A percentile compares a stretch with the other conserved stretches of the same genome.
Conservation (phyloP, 1,140 invertebrate species). For the Macrobrachium rosenbergii region DNA sequence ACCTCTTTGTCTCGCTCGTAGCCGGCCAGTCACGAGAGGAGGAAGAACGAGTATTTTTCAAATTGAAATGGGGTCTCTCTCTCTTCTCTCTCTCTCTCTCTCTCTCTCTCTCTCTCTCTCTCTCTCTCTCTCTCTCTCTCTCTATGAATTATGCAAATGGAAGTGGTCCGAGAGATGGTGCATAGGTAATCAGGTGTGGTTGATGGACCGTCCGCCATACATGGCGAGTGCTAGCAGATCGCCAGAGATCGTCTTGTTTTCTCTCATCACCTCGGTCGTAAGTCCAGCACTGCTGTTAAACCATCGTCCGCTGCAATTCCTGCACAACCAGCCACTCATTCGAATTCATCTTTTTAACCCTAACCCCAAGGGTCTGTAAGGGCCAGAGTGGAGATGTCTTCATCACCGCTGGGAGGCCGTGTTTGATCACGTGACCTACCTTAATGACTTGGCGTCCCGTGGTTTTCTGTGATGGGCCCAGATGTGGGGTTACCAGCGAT, state of each 20-base stretch:
- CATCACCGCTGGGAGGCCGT: slow-evolving; percentile 1
- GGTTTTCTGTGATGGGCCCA: slow-evolving; percentile 41
- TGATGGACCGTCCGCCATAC: slow-evolving; percentile 34
- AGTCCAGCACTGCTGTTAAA: slow-evolving; percentile 47
- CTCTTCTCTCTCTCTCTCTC: too few species aligned
- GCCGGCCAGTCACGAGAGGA: not conserved
- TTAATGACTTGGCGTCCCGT: slow-evolving; percentile 48
- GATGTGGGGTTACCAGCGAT: not conserved
- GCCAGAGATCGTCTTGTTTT: slow-evolving; percentile 37
- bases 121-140: too few species aligned
- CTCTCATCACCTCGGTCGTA: slow-evolving; percentile 45
- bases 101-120: too few species aligned
- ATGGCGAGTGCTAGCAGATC: not conserved
- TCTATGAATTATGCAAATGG: slow-evolving; percentile 47
- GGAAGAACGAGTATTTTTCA: slow-evolving; percentile 30
- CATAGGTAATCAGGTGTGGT: slow-evolving; percentile 24
- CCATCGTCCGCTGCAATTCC: not conserved
- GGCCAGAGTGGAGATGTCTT: not conserved
- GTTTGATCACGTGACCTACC: slow-evolving; percentile 43
- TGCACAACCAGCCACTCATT: not conserved
- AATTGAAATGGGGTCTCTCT: slow-evolving; percentile 50
- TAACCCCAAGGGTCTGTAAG: not conserved
- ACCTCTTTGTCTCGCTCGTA: not conserved
- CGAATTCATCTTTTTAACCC: not conserved
- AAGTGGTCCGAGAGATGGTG: slow-evolving; percentile 15